Evolutionary conservation across 2,797 vertebrate genomes (phyloP), one percentile per base, ranked within the genome.

Genomic region (Toxotes lorentzi): DNA sequence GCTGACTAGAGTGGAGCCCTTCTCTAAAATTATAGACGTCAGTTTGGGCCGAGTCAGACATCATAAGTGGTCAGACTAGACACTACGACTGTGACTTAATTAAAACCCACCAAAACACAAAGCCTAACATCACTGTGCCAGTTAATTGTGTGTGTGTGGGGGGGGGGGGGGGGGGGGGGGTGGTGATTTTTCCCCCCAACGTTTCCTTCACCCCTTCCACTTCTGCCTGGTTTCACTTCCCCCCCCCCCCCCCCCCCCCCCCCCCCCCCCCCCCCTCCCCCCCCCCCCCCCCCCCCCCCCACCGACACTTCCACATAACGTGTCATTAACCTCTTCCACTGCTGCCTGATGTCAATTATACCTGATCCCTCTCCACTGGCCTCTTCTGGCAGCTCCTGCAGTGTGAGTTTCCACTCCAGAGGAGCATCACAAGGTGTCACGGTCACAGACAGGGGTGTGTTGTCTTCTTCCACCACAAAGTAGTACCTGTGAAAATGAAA

Each of bases 381-480:
- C 73, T 98, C 97, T 82, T 99, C 98, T 0, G 97, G 98, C 62
- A 99, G 96, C 83, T 99, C 98, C 91, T 99, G 98, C 73, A 99
- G 95, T 1, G 94, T 98, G 66, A 99, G 94, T 69, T 95, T 98
- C 98, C 98, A 99, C 89, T 99, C 98, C 77, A 99, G 92, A 66
- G 98, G 98, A 10, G 98, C 97, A 38, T 99, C 98, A 0, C 98
- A 99, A 0, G 98, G 98, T 9, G 98, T 99, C 89, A 99, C 96
- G 0, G 97, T 99, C 88, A 99, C 96, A 27, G 97, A 97, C 60
- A 99, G 86, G 1, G 98, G 98, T 10, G 98, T 99, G 92, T 99
- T 99, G 91, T 99, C 98, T 89, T 99, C 98, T 81, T 99, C 98
- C 79, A 99, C 98, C 92, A 98, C 96, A 86, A 99, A 99, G 92